phyloP scores from a whole-genome alignment of 2,113 vertebrate species.

The Eleginops maclovinus region DNA sequence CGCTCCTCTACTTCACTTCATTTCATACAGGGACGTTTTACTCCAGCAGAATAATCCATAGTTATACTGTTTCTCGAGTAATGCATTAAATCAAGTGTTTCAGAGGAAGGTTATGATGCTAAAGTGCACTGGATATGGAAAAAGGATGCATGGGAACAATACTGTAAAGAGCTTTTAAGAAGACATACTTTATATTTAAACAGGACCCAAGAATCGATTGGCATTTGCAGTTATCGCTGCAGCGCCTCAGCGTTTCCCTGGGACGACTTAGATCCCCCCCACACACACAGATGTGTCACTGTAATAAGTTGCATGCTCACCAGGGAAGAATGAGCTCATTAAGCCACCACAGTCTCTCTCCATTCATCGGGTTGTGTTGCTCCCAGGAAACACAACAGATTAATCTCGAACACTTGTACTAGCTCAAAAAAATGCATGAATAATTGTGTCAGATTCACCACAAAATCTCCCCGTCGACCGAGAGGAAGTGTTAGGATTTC shows the following conservation, averaged over 20 bases:
- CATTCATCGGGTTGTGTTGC: slow-evolving; percentile 34
- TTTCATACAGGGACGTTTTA: not conserved
- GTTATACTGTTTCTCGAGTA: not conserved
- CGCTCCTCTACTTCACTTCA: not conserved
- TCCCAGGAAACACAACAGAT: slow-evolving; percentile 24
- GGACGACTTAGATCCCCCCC: slow-evolving; percentile 4
- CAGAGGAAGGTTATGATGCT: not conserved
- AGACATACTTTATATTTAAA: not conserved
- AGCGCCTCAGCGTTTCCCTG: slow-evolving; percentile 3
- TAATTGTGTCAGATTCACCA: slow-evolving; percentile 46
- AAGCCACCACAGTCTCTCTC: not conserved
- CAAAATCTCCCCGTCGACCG: slow-evolving; percentile 6
- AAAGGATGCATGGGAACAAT: not conserved
- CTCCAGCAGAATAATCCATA: too few relatives aligned
- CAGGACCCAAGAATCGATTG: not conserved
- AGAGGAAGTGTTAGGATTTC: slow-evolving; percentile 13
- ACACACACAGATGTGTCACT: slow-evolving; percentile 26
- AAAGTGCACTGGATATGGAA: not conserved
- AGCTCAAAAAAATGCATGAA: not conserved
- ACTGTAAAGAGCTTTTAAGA: not conserved
- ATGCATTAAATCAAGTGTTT: not conserved
- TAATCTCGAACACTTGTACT: slow-evolving; percentile 6
- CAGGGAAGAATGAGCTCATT: slow-evolving; percentile 44
- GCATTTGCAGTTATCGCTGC: slow-evolving; percentile 13
- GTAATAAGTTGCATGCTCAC: slow-evolving; percentile 47